phyloP scores from a whole-genome alignment of 2,113 vertebrate genomes.

The Aspidoscelis tigris region DNA sequence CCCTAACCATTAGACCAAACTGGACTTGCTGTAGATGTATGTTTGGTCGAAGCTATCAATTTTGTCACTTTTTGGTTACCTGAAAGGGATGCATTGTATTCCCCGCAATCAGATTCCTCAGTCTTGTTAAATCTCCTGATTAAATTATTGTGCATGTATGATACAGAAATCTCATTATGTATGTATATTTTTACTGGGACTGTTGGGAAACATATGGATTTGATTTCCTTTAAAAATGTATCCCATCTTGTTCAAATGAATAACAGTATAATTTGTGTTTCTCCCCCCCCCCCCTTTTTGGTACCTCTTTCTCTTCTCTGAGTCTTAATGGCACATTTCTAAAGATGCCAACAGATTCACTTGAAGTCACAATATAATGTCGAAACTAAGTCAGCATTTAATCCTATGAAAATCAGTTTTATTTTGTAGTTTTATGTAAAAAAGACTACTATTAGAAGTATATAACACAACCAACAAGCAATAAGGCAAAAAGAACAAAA shows the following conservation, averaged over 20 bases:
- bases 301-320: not conserved
- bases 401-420: not conserved
- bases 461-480: not conserved
- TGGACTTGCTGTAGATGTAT: too few relatives aligned
- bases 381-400: not conserved
- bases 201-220: constrained; percentile 14
- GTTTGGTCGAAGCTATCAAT: not conserved
- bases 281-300: not conserved
- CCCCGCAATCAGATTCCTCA: not conserved
- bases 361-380: constrained; percentile 6
- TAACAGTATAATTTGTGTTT: constrained; percentile 5
- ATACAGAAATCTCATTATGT: not conserved
- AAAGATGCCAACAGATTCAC: not conserved
- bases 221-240: not conserved
- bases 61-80: not conserved
- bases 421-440: not conserved
- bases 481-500: too few relatives aligned
- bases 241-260: not conserved
- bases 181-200: not conserved
- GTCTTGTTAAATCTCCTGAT: not conserved
- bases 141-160: not conserved
- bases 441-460: not conserved
- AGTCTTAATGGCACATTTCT: constrained; percentile 1
- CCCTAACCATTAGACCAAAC: too few relatives aligned
- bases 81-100: not conserved